Base-by-base conservation (phyloP, 2,888 invertebrate species). In the Chromoteleia sp. region DNA sequence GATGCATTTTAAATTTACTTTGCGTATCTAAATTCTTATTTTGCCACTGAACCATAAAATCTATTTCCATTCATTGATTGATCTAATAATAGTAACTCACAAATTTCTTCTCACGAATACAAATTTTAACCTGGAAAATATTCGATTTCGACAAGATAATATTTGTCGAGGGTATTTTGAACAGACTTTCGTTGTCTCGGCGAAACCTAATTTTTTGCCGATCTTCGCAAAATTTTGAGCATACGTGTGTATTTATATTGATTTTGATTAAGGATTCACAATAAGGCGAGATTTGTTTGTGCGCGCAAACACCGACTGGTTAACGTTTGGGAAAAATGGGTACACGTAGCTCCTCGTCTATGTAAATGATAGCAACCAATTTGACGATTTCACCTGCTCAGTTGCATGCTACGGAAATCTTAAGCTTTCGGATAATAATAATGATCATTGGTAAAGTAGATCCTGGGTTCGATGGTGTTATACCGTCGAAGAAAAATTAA, bases 361-460 rank as follows among this genome's bases (percentile, higher is more conserved):
- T 61, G 61, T 61, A 61, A 61, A 45, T 30, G 45, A 45, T 29
- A 33, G 17, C 30, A 8, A 29, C 45, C 14, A 30, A 61, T 61
- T 61, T 45, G 29, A 45, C 45, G 61, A 45, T 61, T 61, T 61
- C 30, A 45, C 61, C 33, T 14, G 45, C 19, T 30, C 30, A 61
- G 19, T 61, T 45, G 61, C 61, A 61, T 61, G 61, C 30, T 30
- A 33, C 30, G 30, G 30, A 30, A 61, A 61, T 61, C 61, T 61
- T 45, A 61, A 61, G 45, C 33, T 33, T 61, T n/a, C 30, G 12
- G n/a, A 36, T 56, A 56, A 59, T 61, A 39, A 56, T 56, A 56
- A 56, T 56, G 39, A 50, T 25, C 39, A 12, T 56, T 39, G 56
- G 15, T 33, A 54, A 54, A 54, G 33, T 54, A 54, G 30, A 14